Percentiles rank a stretch among this genome's conserved stretches.
phyloP scores from a whole-genome alignment of 2,888 invertebrate genomes.

The Serrognathus titanus region DNA sequence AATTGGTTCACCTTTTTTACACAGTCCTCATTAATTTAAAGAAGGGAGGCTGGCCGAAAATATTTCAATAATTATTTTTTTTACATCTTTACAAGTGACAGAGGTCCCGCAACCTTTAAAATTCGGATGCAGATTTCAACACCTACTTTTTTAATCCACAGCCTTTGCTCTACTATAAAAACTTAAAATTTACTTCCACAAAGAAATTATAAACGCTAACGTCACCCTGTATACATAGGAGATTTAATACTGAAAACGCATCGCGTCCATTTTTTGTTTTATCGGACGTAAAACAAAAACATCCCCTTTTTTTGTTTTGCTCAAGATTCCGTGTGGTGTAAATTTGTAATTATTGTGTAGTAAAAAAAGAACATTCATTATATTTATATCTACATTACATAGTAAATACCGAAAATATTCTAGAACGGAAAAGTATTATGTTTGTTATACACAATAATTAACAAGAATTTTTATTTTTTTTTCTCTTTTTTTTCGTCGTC shows the following conservation, averaged over 20 bases:
- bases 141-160: conserved; percentile 28
- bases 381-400: too few species aligned
- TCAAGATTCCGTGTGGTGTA: background rate
- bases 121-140: conserved; percentile 11
- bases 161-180: conserved; percentile 27
- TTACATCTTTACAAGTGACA: too few species aligned
- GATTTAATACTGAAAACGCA: conserved; percentile 26
- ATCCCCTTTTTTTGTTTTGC: too few species aligned
- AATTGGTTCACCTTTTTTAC: too few species aligned
- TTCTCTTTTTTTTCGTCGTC: background rate
- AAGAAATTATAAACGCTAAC: conserved; percentile 21
- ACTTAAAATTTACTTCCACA: conserved; percentile 22
- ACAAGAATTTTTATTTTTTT: background rate
- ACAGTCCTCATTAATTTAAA: too few species aligned
- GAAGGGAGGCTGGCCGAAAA: too few species aligned
- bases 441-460: conserved; percentile 3
- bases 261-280: background rate
- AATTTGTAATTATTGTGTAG: too few species aligned
- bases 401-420: too few species aligned
- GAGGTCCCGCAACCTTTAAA: too few species aligned
- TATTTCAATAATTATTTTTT: too few species aligned
- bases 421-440: too few species aligned
- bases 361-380: too few species aligned
- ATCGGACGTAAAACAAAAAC: background rate
- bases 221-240: conserved; percentile 28